Percentiles rank a stretch among this genome's conserved stretches.
These are phyloP conservation scores for Cacatua alba DNA, from an alignment of 2,113 vertebrate genomes.

Conservation along the genomic window DNA sequence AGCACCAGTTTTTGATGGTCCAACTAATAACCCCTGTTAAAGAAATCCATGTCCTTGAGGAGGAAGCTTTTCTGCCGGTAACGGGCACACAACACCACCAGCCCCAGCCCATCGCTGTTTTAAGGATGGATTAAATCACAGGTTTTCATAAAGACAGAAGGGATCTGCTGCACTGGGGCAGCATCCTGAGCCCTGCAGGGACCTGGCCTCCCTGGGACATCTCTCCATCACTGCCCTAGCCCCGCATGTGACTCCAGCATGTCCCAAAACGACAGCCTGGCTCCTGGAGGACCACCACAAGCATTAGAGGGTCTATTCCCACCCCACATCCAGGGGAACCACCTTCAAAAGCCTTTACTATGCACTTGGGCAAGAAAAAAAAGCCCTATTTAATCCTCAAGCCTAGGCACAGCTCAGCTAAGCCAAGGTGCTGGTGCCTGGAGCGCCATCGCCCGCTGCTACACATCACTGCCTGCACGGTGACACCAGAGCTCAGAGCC, in stretches of 20 bases:
- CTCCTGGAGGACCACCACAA: neutral
- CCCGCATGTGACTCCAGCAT: rapidly evolving
- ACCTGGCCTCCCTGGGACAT: neutral
- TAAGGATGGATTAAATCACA: neutral
- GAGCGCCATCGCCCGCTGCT: rapidly evolving
- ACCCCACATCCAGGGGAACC: neutral
- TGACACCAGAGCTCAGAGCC: neutral
- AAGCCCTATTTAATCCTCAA: neutral
- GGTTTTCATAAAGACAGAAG: neutral
- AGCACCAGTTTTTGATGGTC: neutral
- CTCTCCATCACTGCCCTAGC: neutral
- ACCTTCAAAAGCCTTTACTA: neutral
- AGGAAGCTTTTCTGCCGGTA: neutral
- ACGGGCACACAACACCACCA: neutral
- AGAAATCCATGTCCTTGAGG: neutral
- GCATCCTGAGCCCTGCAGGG: neutral
- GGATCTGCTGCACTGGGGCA: neutral
- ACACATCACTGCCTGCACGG: rapidly evolving
- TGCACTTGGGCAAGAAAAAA: neutral
- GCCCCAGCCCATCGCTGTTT: rapidly evolving
- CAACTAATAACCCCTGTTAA: neutral
- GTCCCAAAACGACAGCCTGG: neutral
- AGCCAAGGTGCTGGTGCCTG: rapidly evolving
- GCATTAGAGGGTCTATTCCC: neutral
- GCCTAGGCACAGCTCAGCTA: neutral